Evolutionary conservation across 2,797 vertebrate species (phyloP).

Genomic region (Mallotus villosus): DNA sequence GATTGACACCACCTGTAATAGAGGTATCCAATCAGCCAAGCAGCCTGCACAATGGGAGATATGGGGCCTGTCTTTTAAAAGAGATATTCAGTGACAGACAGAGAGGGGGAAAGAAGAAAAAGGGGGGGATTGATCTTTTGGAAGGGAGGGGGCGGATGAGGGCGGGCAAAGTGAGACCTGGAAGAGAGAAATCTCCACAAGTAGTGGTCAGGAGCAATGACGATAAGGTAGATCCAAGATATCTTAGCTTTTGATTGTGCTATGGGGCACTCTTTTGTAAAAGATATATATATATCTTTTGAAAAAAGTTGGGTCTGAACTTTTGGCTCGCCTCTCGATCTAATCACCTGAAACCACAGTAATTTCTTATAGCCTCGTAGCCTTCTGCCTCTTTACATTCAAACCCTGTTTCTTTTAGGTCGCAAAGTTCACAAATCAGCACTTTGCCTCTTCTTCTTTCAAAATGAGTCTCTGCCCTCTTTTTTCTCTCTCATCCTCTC

Average conservation of each 20-base stretch:
- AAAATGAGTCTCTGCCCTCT: slow-evolving; percentile 47
- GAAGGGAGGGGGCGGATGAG: background rate
- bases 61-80: slow-evolving; percentile 38
- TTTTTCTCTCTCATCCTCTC: slow-evolving; percentile 53
- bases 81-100: slow-evolving; percentile 27
- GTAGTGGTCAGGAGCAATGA: slow-evolving; percentile 6
- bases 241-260: slow-evolving; percentile 1
- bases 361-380: slow-evolving; percentile 16
- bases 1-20: slow-evolving; percentile 49
- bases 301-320: background rate
- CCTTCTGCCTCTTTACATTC: slow-evolving; percentile 67
- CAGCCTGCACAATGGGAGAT: slow-evolving; percentile 54
- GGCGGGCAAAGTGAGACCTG: slow-evolving; percentile 25
- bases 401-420: slow-evolving; percentile 45
- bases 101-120: background rate
- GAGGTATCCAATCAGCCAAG: slow-evolving; percentile 55
- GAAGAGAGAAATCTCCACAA: slow-evolving; percentile 28
- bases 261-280: background rate
- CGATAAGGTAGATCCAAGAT: slow-evolving; percentile 19
- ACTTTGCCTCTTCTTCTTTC: slow-evolving; percentile 53
- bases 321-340: background rate
- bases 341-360: background rate
- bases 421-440: slow-evolving; percentile 58
- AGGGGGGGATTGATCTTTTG: slow-evolving; percentile 35
- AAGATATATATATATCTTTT: background rate